Base-by-base conservation (phyloP, 2,797 vertebrate species). In the Manis javanica region DNA sequence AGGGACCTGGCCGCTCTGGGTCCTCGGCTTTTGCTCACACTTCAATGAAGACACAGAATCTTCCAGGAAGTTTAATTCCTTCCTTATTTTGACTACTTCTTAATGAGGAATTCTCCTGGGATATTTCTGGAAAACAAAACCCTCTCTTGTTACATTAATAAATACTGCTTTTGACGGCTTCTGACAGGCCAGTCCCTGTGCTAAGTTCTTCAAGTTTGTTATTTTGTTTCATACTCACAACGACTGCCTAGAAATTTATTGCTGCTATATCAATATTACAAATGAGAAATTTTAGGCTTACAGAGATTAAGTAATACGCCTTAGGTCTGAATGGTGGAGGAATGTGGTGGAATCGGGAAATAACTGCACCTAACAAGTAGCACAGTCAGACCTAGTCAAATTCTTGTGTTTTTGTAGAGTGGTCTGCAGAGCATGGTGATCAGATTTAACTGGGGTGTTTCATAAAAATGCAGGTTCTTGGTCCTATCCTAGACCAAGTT, bases 31-130 rank as follows among this genome's bases (percentile, higher is more conserved):
- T 85, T 39, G 5, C 53, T 87, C 21, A 39, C 16, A 57, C 39
- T 13, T 63, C n/a, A 18, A 0, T 24, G 57, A 90, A 95, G 51
- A 84, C 53, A 37, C 9, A 53, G 11, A 61, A 53, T 37, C 26
- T 91, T 69, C 5, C 34, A 66, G 18, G 19, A 79, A 64, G 31
- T 59, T 88, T 55, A 69, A 18, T 68, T 77, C 16, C 72, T 78
- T 90, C 84, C 37, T 82, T 29, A 0, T 51, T 90, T 88, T 29
- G 53, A 96, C 59, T 81, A n/a, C 68, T 87, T 83, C 68, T 96
- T 72, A 49, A 82, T 88, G 71, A 95, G 18, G 7, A 61, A 55
- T 49, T 93, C 31, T 92, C 34, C 71, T 26, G 78, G 34, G 87
- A 10, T 61, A 66, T 57, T 83, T 82, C 51, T 66, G n/a, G 64